Evolutionary conservation across 2,888 invertebrate genomes (phyloP).

Genomic region (Muscina levida): DNA sequence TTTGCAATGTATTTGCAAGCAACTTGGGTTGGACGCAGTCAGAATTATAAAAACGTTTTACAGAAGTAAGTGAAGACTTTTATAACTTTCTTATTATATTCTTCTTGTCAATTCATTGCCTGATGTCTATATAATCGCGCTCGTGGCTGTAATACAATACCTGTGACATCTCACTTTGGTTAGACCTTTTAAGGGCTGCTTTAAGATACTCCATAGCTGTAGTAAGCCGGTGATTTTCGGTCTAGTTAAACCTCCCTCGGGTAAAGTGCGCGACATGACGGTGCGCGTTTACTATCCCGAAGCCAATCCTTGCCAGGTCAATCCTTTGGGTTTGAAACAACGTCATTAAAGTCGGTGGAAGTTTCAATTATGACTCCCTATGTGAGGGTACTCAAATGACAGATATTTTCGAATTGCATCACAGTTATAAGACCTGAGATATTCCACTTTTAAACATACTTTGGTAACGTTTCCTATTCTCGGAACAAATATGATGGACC

Average conservation of each 20-base stretch:
- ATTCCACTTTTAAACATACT: too few relatives aligned
- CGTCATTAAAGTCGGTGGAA: too few relatives aligned
- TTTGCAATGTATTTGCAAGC: slow-evolving; percentile 86
- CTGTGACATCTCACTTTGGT: slow-evolving; percentile 74
- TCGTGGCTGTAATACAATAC: slow-evolving; percentile 75
- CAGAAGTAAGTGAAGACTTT: slow-evolving; percentile 72
- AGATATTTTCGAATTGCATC: too few relatives aligned
- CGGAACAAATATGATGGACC: too few relatives aligned
- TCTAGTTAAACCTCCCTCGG: slow-evolving; percentile 72
- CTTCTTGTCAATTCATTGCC: slow-evolving; percentile 79
- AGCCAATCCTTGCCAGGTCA: slow-evolving; percentile 82
- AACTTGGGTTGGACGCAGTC: slow-evolving; percentile 82
- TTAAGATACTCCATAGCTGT: slow-evolving; percentile 67
- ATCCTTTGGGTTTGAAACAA: slow-evolving; percentile 80
- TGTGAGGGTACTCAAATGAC: too few relatives aligned
- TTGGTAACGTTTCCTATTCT: too few relatives aligned
- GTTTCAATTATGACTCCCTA: too few relatives aligned
- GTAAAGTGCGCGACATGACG: slow-evolving; percentile 80
- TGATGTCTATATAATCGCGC: slow-evolving; percentile 83
- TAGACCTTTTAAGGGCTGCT: slow-evolving; percentile 75
- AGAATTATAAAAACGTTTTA: slow-evolving; percentile 81
- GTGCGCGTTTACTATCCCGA: slow-evolving; percentile 81
- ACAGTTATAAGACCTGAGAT: too few relatives aligned
- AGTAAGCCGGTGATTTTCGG: slow-evolving; percentile 75
- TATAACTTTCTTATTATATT: neutral